Base-by-base conservation (phyloP, 2,113 vertebrate genomes). In the Cheilinus undulatus region DNA sequence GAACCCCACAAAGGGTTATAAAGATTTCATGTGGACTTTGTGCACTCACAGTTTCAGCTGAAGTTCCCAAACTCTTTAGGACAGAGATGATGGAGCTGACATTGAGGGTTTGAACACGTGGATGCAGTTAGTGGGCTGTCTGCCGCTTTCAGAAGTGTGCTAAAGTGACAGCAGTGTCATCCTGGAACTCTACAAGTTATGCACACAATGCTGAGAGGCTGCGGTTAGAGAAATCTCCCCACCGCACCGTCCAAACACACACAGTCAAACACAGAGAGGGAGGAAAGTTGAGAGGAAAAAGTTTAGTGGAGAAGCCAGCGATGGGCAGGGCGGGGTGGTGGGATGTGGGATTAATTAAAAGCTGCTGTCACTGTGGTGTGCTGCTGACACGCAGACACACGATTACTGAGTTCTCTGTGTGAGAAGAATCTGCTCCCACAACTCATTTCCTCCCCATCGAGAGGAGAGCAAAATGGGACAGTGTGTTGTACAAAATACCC, bases 281-380 rank as follows among this genome's bases (percentile, higher is more conserved):
- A 59, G 2, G 43, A 76, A 83, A 69, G 66, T 76, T 62, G 17
- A 23, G 63, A 64, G 40, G 45, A 26, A 69, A 80, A 84, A 82
- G 61, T 83, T 88, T 69, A 36, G 61, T 69, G 78, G 77, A 78
- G 73, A 83, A 86, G 80, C 71, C 72, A 78, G 66, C 74, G 64
- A 64, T 79, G 73, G 78, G 69, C 80, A 78, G 30, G 68, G 50
- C 56, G 57, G 77, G 80, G 78, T 75, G 82, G 69, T 74, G 86
- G 77, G 78, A 74, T 68, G 70, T 72, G 78, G 81, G 86, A 90
- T 91, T 90, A 91, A 92, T 90, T 92, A 89, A 91, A 91, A 86
- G 83, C 85, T 80, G 88, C 83, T 86, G 88, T 87, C 84, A 84
- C 83, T 86, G 87, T 78, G 74, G 85, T 78, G 85, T 17, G 73